Percentiles rank a stretch among this genome's conserved stretches.
These are phyloP conservation scores for Spea hammondii DNA, from an alignment of 2,797 vertebrate genomes.

Conservation along the genomic window DNA sequence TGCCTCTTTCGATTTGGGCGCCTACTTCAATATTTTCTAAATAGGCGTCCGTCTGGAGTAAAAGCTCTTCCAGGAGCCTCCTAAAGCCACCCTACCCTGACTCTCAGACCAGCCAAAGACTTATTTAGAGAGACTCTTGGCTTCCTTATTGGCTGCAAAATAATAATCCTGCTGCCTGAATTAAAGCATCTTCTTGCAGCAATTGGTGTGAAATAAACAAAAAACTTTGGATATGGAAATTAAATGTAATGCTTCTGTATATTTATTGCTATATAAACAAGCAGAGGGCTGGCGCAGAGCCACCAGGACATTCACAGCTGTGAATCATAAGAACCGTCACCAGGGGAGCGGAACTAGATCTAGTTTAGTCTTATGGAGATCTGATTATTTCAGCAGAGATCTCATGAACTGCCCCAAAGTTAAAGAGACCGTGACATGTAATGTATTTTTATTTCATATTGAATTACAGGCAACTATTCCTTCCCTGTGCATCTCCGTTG, in stretches of 20 bases:
- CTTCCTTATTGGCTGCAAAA: constrained; percentile 14
- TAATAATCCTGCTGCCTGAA: constrained; percentile 8
- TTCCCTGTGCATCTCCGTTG: too few relatives aligned
- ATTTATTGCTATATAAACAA: constrained; percentile 14
- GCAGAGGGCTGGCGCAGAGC: constrained; percentile 10
- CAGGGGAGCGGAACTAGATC: not conserved
- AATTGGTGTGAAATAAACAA: constrained; percentile 19
- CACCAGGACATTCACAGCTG: not conserved
- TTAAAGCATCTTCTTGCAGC: not conserved
- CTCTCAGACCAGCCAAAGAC: too few relatives aligned
- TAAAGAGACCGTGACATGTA: too few relatives aligned
- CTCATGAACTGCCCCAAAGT: too few relatives aligned
- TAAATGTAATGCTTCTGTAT: constrained; percentile 31
- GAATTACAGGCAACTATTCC: too few relatives aligned
- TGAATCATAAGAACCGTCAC: constrained; percentile 10
- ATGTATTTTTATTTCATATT: too few relatives aligned
- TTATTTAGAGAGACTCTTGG: not conserved
- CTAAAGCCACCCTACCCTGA: too few relatives aligned
- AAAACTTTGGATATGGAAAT: constrained; percentile 21
- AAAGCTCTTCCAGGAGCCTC: too few relatives aligned
- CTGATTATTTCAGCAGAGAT: too few relatives aligned
- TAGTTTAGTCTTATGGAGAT: not conserved
- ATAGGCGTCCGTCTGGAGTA: too few relatives aligned
- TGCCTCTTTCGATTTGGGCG: too few relatives aligned
- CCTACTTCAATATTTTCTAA: too few relatives aligned